phyloP scores from a whole-genome alignment of 2,888 invertebrate genomes.

The Pantelozetes paolii region DNA sequence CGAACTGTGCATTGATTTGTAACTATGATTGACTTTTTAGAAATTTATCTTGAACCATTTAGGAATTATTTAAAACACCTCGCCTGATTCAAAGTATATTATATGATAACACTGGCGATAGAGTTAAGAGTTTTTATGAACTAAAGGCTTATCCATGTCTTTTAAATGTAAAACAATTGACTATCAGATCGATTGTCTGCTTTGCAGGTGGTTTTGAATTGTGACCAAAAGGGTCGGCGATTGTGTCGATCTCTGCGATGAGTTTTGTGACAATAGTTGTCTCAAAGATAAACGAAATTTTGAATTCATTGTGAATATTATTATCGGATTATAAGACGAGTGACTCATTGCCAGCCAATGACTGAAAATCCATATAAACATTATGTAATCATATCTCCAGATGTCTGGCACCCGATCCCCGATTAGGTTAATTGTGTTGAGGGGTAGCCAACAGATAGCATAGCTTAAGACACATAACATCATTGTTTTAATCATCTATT shows the following conservation, averaged over 20 bases:
- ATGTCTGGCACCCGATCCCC: conserved; percentile 52
- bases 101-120: too few species aligned
- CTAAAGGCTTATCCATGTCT: too few species aligned
- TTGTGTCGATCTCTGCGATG: background rate
- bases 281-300: conserved; percentile 60
- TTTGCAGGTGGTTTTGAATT: background rate
- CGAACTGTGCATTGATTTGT: too few species aligned
- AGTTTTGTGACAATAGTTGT: background rate
- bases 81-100: too few species aligned
- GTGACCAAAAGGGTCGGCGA: background rate
- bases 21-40: too few species aligned
- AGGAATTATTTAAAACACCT: too few species aligned
- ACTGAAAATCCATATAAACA: conserved; percentile 70
- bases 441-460: conserved; percentile 59
- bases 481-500: conserved; percentile 61
- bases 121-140: too few species aligned
- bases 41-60: too few species aligned
- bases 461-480: conserved; percentile 58
- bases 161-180: too few species aligned
- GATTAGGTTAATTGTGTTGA: conserved; percentile 47
- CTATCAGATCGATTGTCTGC: background rate
- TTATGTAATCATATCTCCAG: conserved; percentile 62
- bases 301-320: conserved; percentile 81
- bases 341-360: conserved; percentile 86
- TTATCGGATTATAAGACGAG: conserved; percentile 70